Conservation (phyloP, 2,797 vertebrate species). For the Dendrocincla fuliginosa region DNA sequence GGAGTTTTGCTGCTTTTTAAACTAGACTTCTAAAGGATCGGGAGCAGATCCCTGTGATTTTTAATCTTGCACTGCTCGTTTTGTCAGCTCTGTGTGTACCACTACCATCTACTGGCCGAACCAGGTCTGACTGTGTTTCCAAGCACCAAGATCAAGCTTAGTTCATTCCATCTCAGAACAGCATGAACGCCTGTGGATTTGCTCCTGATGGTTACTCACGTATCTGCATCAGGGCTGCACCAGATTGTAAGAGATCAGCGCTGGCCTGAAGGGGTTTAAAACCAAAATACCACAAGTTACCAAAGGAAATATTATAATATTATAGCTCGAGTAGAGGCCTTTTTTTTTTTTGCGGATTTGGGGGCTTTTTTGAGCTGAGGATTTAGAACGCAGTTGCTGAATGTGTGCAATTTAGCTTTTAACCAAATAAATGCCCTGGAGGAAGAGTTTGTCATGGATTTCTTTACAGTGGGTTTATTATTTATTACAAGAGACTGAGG, state of each 20-base stretch:
- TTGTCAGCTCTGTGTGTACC: neutral
- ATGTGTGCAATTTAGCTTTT: neutral
- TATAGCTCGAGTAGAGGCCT: neutral
- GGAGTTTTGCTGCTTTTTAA: neutral
- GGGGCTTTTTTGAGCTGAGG: neutral
- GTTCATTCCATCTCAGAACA: neutral
- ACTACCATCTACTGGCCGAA: conserved; percentile 55
- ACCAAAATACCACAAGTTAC: neutral
- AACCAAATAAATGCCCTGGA: neutral
- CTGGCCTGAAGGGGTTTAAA: neutral
- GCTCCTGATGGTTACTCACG: neutral
- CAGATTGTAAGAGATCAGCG: neutral
- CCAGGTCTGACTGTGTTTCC: neutral
- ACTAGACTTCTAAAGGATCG: neutral
- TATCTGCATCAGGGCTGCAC: neutral
- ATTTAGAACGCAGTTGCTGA: neutral
- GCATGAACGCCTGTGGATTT: neutral
- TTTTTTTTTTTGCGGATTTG: no score
- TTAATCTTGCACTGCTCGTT: neutral
- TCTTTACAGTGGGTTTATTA: neutral
- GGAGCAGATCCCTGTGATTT: fast-evolving
- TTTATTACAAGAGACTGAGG: neutral
- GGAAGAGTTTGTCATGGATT: neutral
- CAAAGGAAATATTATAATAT: neutral
- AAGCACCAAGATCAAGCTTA: neutral